These are phyloP conservation scores for Folsomia manolachei DNA, from an alignment of 2,888 invertebrate genomes.

Conservation along the genomic window DNA sequence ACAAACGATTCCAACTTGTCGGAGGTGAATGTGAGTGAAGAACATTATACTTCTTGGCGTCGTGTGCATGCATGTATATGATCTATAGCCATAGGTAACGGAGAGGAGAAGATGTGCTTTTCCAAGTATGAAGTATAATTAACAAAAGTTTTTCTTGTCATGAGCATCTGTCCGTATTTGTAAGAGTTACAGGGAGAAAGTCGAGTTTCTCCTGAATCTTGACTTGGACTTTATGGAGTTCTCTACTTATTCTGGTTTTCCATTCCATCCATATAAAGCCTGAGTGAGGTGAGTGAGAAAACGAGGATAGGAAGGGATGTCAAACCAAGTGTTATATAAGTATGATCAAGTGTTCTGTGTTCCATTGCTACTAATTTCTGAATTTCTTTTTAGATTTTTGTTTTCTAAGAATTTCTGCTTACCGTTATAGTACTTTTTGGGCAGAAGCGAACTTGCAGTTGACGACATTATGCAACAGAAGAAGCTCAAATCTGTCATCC, in stretches of 20 bases:
- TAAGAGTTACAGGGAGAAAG: not conserved
- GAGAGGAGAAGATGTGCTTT: not conserved
- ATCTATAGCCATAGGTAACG: not conserved
- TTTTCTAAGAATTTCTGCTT: no score
- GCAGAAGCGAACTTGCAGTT: no score
- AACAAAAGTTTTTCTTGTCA: slow-evolving; percentile 3
- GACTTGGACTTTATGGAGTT: not conserved
- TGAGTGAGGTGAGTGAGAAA: not conserved
- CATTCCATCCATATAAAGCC: not conserved
- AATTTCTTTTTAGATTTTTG: no score
- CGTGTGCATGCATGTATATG: not conserved
- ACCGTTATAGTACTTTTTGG: no score
- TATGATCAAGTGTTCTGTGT: no score
- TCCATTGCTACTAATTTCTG: no score
- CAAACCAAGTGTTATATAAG: no score
- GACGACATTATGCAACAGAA: no score
- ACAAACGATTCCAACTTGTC: not conserved
- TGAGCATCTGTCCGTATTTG: not conserved
- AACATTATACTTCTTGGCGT: not conserved
- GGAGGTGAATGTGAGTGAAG: no score
- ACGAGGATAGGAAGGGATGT: not conserved
- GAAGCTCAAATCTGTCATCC: no score
- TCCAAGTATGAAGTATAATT: not conserved
- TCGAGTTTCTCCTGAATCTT: no score
- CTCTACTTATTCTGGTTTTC: not conserved